These are phyloP conservation scores for western clawed frog (Xenopus tropicalis) DNA, from an alignment of 2,113 vertebrate genomes.

Conservation along the genomic window UCB_Xtro_10.0 CM004450.2:33663001-33663500, in stretches of 20 bases:
- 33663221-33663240: conserved; percentile 68
- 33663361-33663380: background rate
- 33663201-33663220: conserved; percentile 63
- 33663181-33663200: conserved; percentile 66
- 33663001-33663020: background rate
- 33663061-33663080: conserved; percentile 49
- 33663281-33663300: background rate
- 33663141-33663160: conserved; percentile 51
- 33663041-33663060: background rate
- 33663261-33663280: conserved; percentile 57
- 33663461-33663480: no score
- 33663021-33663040: background rate
- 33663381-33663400: background rate
- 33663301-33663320: background rate
- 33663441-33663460: no score
- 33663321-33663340: background rate
- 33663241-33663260: conserved; percentile 50
- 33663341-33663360: background rate
- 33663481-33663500: no score
- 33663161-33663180: conserved; percentile 61
- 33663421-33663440: no score
- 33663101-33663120: conserved; percentile 49
- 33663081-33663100: conserved; percentile 62
- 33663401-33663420: no score
- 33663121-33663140: conserved; percentile 37